A percentile compares a stretch with the other conserved stretches of the same genome.
Evolutionary conservation across 2,888 invertebrate species (phyloP).

Genomic region (Heterodera filipjevi): DNA sequence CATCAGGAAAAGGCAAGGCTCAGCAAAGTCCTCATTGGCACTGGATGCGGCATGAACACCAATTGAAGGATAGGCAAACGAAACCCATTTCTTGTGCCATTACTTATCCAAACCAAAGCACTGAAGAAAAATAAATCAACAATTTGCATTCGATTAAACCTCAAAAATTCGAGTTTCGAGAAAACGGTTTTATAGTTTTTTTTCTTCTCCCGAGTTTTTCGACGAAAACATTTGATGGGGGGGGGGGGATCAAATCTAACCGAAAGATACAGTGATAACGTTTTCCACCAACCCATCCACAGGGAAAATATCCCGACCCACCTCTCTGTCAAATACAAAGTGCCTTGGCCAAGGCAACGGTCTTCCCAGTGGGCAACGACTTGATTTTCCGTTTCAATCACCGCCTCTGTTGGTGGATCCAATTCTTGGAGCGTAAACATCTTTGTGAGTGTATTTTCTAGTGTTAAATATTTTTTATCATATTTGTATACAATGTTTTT

Average conservation of each 20-base stretch:
- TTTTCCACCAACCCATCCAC: not conserved
- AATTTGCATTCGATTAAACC: no score
- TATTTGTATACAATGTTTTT: no score
- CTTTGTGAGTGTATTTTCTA: constrained; percentile 2
- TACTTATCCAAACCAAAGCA: constrained; percentile 30
- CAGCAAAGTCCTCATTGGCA: constrained; percentile 36
- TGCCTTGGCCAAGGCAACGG: constrained; percentile 52
- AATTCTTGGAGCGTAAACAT: constrained; percentile 36
- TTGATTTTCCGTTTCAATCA: constrained; percentile 48
- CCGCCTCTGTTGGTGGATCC: constrained; percentile 48
- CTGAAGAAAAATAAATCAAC: constrained; percentile 18
- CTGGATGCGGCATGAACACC: constrained; percentile 40
- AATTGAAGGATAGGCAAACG: constrained; percentile 39
- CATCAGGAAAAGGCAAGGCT: constrained; percentile 39
- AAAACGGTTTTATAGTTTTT: no score
- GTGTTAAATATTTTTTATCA: no score
- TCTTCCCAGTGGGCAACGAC: constrained; percentile 51
- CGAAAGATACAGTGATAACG: no score
- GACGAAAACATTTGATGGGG: not conserved
- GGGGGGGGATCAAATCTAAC: not conserved
- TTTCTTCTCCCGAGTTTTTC: no score
- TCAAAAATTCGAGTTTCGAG: no score
- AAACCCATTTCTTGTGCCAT: constrained; percentile 33
- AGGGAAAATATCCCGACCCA: not conserved
- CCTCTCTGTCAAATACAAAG: constrained; percentile 49